A percentile compares a stretch with the other conserved stretches of the same genome.
Evolutionary conservation across 64 coral and sea anemone species (phyloP).

Genomic region (Montipora cactus): DNA sequence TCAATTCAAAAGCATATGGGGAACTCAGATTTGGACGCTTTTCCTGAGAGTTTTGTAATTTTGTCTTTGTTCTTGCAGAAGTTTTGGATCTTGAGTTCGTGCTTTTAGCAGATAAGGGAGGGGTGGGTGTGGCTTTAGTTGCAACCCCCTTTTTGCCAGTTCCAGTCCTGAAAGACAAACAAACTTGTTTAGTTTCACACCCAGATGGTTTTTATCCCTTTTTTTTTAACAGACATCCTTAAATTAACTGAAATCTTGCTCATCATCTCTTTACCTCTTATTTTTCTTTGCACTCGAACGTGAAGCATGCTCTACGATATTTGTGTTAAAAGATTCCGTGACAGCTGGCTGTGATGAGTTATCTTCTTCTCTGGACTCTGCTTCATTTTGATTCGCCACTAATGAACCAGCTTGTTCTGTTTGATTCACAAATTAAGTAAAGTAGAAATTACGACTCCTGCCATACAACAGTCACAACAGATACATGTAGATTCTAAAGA

Average conservation of each 20-base stretch:
- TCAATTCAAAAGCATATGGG: neutral
- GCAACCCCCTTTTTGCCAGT: conserved; percentile 22
- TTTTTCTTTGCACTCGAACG: conserved; percentile 32
- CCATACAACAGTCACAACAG: too few species aligned
- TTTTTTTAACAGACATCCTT: neutral
- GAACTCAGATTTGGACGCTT: neutral
- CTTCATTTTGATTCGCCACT: neutral
- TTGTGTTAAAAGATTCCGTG: neutral
- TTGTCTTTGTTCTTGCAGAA: conserved; percentile 25
- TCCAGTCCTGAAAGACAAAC: conserved; percentile 10
- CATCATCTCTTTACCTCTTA: neutral
- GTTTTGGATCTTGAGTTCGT: conserved; percentile 10
- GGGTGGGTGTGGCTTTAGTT: conserved; percentile 4
- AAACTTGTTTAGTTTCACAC: neutral
- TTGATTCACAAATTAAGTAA: neutral
- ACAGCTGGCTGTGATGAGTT: neutral
- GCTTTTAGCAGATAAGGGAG: conserved; percentile 53
- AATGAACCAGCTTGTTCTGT: neutral
- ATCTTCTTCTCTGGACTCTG: neutral
- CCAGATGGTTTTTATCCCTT: neutral
- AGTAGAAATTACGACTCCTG: too few species aligned
- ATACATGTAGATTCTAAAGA: too few species aligned
- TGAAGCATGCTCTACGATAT: neutral
- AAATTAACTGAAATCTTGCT: neutral
- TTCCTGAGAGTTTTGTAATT: conserved; percentile 29